A percentile compares a stretch with the other conserved stretches of the same genome.
Evolutionary conservation across 2,888 invertebrate species (phyloP).

Genomic region (Odontomyia ornata): DNA sequence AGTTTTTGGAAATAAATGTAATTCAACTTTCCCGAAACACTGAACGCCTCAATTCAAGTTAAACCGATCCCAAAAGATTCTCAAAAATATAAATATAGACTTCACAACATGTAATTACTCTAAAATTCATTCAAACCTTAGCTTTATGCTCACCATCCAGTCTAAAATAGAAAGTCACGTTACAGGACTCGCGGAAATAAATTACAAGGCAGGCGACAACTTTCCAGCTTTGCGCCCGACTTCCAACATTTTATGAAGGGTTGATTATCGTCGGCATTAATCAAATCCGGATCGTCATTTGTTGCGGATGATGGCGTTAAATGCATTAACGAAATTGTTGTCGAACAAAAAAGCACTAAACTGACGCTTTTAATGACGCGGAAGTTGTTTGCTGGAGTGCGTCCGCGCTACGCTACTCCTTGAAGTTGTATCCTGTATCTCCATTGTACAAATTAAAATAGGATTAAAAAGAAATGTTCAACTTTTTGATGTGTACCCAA

Average conservation of each 20-base stretch:
- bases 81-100: too few relatives aligned
- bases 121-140: too few relatives aligned
- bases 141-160: too few relatives aligned
- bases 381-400: not conserved
- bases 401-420: not conserved
- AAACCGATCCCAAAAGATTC: too few relatives aligned
- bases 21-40: too few relatives aligned
- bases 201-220: too few relatives aligned
- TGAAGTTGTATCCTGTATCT: not conserved
- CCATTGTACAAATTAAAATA: slow-evolving; percentile 27
- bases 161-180: too few relatives aligned
- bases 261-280: slow-evolving; percentile 29
- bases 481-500: not conserved
- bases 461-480: slow-evolving; percentile 16
- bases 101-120: too few relatives aligned
- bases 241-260: slow-evolving; percentile 3
- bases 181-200: too few relatives aligned
- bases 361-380: not conserved
- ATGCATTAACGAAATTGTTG: slow-evolving; percentile 28
- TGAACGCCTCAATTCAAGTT: too few relatives aligned
- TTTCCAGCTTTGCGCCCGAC: too few relatives aligned
- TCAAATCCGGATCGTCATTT: slow-evolving; percentile 35
- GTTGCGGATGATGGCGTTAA: slow-evolving; percentile 29
- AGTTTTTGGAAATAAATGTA: too few relatives aligned
- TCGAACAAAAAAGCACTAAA: not conserved